Percentiles rank a stretch among this genome's conserved stretches.
phyloP scores from a whole-genome alignment of 2,797 vertebrate species.

The Melopsittacus undulatus region DNA sequence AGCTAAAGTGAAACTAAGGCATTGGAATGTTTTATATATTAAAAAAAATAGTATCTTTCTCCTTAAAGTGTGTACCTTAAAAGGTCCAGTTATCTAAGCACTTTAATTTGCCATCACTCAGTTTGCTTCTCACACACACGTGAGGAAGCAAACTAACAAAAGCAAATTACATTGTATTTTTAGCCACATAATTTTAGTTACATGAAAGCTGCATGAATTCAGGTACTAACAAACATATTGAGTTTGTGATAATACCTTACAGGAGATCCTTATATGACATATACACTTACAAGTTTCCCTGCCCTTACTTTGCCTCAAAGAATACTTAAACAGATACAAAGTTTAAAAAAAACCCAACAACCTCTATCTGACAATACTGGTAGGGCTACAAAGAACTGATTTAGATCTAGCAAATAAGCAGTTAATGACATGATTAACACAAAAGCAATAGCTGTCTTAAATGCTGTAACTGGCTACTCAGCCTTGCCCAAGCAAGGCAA shows the following conservation, averaged over 20 bases:
- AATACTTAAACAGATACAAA: neutral
- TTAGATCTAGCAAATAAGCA: neutral
- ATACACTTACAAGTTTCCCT: neutral
- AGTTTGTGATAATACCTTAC: neutral
- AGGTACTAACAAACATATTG: neutral
- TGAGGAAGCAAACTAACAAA: neutral
- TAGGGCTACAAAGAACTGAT: neutral
- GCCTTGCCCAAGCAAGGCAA: neutral
- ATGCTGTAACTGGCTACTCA: neutral
- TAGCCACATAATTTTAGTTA: neutral
- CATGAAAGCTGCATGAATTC: neutral
- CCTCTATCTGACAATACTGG: neutral
- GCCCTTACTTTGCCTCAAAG: neutral
- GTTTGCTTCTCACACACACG: neutral
- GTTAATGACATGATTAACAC: neutral
- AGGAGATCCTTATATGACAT: neutral
- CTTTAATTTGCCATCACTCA: neutral
- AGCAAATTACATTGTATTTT: accelerated
- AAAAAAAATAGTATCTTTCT: neutral
- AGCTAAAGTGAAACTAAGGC: neutral
- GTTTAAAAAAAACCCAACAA: neutral
- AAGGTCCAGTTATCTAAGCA: neutral
- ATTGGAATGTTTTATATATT: neutral
- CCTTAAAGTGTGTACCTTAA: neutral
- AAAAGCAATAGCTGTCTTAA: neutral